Conservation (phyloP, 2,888 invertebrate species). For the Tiliacea aurago region DNA sequence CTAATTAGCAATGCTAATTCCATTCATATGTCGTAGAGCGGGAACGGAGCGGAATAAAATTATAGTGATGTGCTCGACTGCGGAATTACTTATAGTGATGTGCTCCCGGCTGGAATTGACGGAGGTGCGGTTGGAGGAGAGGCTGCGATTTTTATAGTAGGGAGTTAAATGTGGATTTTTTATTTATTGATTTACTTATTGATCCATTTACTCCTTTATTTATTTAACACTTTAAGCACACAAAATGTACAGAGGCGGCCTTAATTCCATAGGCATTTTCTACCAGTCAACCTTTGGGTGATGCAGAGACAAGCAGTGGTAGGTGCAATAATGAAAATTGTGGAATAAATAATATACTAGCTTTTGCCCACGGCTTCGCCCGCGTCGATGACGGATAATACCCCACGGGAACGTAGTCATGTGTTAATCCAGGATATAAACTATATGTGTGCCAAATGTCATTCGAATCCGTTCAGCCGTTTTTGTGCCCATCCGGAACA, state of each 20-base stretch:
- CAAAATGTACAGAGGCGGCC: no score
- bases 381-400: neutral
- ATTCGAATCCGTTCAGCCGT: neutral
- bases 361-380: neutral
- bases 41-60: slow-evolving; percentile 38
- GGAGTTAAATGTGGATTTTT: neutral
- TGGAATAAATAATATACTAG: neutral
- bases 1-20: slow-evolving; percentile 75
- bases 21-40: slow-evolving; percentile 68
- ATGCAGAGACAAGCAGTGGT: no score
- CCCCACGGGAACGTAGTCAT: neutral
- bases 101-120: slow-evolving; percentile 28
- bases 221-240: no score
- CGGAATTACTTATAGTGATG: slow-evolving; percentile 49
- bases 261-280: no score
- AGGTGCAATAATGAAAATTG: no score
- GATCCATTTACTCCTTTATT: no score
- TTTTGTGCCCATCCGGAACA: neutral
- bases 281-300: no score
- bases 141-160: slow-evolving; percentile 8
- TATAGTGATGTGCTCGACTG: slow-evolving; percentile 53
- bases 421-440: neutral
- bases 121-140: neutral
- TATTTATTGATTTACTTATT: neutral
- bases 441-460: neutral